These are phyloP conservation scores for Siniperca obscura DNA, from an alignment of 2,797 vertebrate genomes.

Conservation along the genomic window DNA sequence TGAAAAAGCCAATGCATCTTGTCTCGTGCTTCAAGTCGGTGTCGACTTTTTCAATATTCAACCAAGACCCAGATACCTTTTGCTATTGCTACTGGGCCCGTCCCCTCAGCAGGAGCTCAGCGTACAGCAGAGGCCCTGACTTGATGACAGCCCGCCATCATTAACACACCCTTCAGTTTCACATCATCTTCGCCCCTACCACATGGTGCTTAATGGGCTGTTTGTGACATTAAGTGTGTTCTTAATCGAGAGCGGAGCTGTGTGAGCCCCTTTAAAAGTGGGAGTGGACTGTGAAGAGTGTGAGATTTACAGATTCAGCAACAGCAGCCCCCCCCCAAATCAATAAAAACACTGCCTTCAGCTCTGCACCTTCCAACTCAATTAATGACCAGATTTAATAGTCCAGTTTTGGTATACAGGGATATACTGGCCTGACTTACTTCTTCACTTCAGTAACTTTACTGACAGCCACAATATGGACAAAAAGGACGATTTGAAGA, in stretches of 20 bases:
- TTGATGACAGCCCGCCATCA: slow-evolving; percentile 67
- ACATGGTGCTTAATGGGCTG: slow-evolving; percentile 81
- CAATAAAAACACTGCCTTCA: slow-evolving; percentile 81
- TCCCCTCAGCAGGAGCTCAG: slow-evolving; percentile 37
- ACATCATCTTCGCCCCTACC: slow-evolving; percentile 67
- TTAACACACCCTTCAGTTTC: slow-evolving; percentile 77
- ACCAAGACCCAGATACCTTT: neutral
- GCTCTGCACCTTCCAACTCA: slow-evolving; percentile 72
- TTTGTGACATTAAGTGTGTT: slow-evolving; percentile 83
- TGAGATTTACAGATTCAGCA: slow-evolving; percentile 82
- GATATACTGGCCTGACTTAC: slow-evolving; percentile 54
- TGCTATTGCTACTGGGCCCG: slow-evolving; percentile 12
- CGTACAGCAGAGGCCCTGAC: slow-evolving; percentile 25
- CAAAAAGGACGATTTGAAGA: slow-evolving; percentile 3
- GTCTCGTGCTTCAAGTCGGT: neutral
- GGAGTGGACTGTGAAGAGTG: slow-evolving; percentile 77
- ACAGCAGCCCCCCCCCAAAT: slow-evolving; percentile 69
- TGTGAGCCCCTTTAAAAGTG: slow-evolving; percentile 76
- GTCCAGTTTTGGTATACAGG: slow-evolving; percentile 55
- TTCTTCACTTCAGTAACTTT: slow-evolving; percentile 33
- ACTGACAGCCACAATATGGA: slow-evolving; percentile 24
- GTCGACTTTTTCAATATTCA: slow-evolving; percentile 19
- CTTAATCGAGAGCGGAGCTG: slow-evolving; percentile 76
- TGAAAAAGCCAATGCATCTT: slow-evolving; percentile 12
- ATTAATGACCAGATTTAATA: slow-evolving; percentile 82